phyloP scores from a whole-genome alignment of 2,888 invertebrate genomes.

The Micoletzkya japonica region DNA sequence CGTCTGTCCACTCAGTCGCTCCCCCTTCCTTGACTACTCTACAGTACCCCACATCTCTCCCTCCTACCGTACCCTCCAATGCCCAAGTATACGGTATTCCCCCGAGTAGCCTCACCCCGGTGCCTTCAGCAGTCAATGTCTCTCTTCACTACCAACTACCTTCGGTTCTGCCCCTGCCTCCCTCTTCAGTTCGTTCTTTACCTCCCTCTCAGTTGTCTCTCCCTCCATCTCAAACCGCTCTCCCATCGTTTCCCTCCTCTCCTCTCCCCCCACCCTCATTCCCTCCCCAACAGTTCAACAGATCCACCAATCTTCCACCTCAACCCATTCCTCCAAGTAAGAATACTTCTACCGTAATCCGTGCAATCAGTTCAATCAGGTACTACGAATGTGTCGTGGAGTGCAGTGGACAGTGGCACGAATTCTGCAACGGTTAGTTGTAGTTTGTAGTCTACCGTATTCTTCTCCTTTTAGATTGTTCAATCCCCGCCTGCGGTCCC shows the following conservation, averaged over 20 bases:
- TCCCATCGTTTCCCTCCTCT: slow-evolving; percentile 4
- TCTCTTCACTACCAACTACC: no score
- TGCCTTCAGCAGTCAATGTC: no score
- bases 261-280: background rate
- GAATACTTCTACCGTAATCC: background rate
- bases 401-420: no score
- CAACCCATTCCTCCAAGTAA: slow-evolving; percentile 2
- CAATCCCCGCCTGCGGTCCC: no score
- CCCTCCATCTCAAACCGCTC: background rate
- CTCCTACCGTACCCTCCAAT: background rate
- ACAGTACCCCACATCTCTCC: background rate
- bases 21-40: background rate
- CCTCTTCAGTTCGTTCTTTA: background rate
- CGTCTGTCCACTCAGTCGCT: background rate
- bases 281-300: no score
- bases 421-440: no score
- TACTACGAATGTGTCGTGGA: no score
- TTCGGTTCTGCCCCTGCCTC: background rate
- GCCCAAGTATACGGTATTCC: background rate
- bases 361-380: background rate
- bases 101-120: background rate
- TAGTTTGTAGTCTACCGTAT: no score
- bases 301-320: no score
- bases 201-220: background rate
- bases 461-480: no score